phyloP scores from a whole-genome alignment of 2,113 vertebrate species.

The Camelus dromedarius region DNA sequence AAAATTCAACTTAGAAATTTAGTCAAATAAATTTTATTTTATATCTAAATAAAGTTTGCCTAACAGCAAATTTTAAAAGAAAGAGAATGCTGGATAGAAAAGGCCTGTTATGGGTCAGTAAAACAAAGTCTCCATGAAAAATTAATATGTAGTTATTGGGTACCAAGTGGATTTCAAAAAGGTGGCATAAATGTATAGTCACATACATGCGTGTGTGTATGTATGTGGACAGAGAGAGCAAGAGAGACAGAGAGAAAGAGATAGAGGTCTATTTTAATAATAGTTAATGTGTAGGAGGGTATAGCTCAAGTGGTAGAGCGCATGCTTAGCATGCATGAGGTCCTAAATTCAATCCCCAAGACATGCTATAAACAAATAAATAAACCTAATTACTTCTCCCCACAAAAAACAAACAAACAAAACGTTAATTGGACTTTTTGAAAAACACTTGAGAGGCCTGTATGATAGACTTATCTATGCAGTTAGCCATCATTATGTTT shows the following conservation, averaged over 20 bases:
- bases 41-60: not conserved
- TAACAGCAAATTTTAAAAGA: slow-evolving; percentile 74
- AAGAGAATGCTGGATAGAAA: slow-evolving; percentile 62
- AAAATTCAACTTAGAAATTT: slow-evolving; percentile 74
- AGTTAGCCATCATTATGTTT: not conserved
- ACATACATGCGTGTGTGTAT: not conserved
- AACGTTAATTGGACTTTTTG: not conserved
- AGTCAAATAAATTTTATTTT: slow-evolving; percentile 72
- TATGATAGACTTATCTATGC: slow-evolving; percentile 17
- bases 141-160: slow-evolving; percentile 61
- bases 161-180: slow-evolving; percentile 50
- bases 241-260: not conserved
- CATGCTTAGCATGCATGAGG: no score
- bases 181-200: not conserved
- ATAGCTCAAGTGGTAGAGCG: no score
- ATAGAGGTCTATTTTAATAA: slow-evolving; percentile 41
- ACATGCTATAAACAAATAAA: no score
- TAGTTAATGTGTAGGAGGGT: not conserved
- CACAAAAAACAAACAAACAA: no score
- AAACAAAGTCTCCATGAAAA: slow-evolving; percentile 70
- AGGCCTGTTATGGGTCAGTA: slow-evolving; percentile 71
- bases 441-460: slow-evolving; percentile 35
- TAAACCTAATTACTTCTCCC: no score
- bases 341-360: no score
- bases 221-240: not conserved